Evolutionary conservation across 1,140 invertebrate genomes (phyloP).

Genomic region (Archegozetes longisetosus): DNA sequence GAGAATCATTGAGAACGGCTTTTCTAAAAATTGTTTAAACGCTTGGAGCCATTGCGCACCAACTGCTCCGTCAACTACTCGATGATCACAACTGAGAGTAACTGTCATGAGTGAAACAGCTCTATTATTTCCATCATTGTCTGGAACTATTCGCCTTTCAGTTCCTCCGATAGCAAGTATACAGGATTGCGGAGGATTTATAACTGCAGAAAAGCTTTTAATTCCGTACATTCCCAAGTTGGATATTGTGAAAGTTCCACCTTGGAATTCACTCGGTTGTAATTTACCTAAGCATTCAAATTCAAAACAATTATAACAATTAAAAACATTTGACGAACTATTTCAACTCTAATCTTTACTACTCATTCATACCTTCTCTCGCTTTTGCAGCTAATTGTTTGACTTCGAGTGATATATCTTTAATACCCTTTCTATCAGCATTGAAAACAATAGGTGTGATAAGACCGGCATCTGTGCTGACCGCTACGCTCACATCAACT

Average conservation of each 20-base stretch:
- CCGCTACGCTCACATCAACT: constrained; percentile 92
- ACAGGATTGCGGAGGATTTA: constrained; percentile 51
- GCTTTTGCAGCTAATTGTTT: constrained; percentile 75
- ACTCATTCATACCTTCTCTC: constrained; percentile 48
- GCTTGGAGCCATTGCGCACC: constrained; percentile 48
- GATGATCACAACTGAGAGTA: constrained; percentile 50
- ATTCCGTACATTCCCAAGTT: constrained; percentile 96
- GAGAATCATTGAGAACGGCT: constrained; percentile 46
- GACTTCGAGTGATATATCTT: constrained; percentile 69
- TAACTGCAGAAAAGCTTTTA: constrained; percentile 47
- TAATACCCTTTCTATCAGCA: constrained; percentile 66
- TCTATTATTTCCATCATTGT: constrained; percentile 29
- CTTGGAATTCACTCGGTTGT: constrained; percentile 90
- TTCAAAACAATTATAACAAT: not conserved
- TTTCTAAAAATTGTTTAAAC: constrained; percentile 44
- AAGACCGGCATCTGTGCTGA: constrained; percentile 82
- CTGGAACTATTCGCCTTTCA: constrained; percentile 36
- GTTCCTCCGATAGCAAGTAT: constrained; percentile 47
- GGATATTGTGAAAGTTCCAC: constrained; percentile 65
- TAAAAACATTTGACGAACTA: no score
- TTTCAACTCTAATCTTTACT: no score
- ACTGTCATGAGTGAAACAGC: constrained; percentile 41
- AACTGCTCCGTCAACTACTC: constrained; percentile 54
- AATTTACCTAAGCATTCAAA: constrained; percentile 41
- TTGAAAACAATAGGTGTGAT: constrained; percentile 95